phyloP scores from a whole-genome alignment of 2,113 vertebrate genomes.

The Chionomys nivalis region DNA sequence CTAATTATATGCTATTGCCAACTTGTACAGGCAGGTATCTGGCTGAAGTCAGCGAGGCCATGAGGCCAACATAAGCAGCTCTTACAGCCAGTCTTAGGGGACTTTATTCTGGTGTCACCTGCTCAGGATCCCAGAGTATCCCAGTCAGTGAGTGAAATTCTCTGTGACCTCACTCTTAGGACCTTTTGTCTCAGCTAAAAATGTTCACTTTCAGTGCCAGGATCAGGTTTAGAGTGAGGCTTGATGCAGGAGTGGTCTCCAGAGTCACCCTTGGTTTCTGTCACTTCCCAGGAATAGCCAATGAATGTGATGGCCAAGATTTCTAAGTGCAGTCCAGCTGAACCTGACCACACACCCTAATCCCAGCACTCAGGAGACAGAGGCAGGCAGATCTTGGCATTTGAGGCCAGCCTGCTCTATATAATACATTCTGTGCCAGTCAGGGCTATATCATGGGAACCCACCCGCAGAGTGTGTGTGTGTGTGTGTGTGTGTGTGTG shows the following conservation, averaged over 20 bases:
- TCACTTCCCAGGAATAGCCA: not conserved
- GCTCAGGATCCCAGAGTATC: not conserved
- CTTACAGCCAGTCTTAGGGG: not conserved
- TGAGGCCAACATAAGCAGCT: rapidly evolving
- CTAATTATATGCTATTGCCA: not conserved
- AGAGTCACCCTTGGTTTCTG: not conserved
- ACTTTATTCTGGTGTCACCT: not conserved
- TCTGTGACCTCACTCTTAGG: not conserved
- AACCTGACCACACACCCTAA: not conserved
- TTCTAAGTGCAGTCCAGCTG: not conserved
- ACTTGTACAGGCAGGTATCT: rapidly evolving
- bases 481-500: not conserved
- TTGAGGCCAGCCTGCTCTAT: not conserved
- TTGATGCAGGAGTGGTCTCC: not conserved
- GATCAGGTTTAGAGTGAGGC: not conserved
- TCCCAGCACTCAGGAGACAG: not conserved
- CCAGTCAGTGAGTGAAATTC: not conserved
- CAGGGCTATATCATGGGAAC: not conserved
- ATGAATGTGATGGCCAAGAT: too few species aligned
- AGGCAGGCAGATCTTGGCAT: not conserved
- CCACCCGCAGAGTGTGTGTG: not conserved
- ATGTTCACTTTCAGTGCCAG: not conserved
- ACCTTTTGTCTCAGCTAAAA: not conserved
- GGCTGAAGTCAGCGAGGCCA: rapidly evolving
- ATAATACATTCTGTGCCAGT: not conserved